Base-by-base conservation (phyloP, 2,888 invertebrate species). In the Pristionchus japonicus region DNA sequence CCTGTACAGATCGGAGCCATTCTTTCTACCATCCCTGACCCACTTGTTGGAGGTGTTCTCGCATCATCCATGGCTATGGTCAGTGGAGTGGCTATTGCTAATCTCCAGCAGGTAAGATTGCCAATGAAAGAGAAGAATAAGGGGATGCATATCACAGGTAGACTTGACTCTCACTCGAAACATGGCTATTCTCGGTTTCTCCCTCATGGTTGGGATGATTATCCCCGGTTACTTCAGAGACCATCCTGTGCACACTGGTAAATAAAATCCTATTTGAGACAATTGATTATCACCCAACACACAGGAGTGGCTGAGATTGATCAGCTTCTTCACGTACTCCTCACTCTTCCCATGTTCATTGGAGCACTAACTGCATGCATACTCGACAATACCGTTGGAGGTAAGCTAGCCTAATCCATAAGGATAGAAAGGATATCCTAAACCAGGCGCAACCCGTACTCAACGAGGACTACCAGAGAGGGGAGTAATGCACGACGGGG, bases 171-270 rank as follows among this genome's bases (percentile, higher is more conserved):
- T 97, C 43, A 96, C 97, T 0, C 95, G 98, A 87, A 98, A 98
- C 95, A 96, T 98, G 74, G 97, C 97, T 95, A 97, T 98, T 91
- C 96, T 98, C 52, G 98, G 98, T 31, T 96, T 97, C 93, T 97
- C 97, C 3, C 95, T 97, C 89, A 97, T 97, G 95, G 96, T 97
- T 93, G 97, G 97, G 4, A 95, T 97, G 95, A 96, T 94, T 84
- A 91, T 95, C 6, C 93, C 93, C 13, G 88, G 90, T 15, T 93
- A 92, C 82, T 93, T 92, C 89, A 90, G 37, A 17, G 61, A 84
- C 17, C 89, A 89, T 88, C 91, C 92, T n/a, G 89, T 90, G 0
- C 40, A 89, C 23, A 88, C 89, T 7, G 90, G 89, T 88, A 49
- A n/a, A n/a, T 47, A 6, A 52, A 49, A 57, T 57, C 7, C 57